Evolutionary conservation across 2,113 vertebrate genomes (phyloP).

Genomic region (Heloderma charlesbogerti): DNA sequence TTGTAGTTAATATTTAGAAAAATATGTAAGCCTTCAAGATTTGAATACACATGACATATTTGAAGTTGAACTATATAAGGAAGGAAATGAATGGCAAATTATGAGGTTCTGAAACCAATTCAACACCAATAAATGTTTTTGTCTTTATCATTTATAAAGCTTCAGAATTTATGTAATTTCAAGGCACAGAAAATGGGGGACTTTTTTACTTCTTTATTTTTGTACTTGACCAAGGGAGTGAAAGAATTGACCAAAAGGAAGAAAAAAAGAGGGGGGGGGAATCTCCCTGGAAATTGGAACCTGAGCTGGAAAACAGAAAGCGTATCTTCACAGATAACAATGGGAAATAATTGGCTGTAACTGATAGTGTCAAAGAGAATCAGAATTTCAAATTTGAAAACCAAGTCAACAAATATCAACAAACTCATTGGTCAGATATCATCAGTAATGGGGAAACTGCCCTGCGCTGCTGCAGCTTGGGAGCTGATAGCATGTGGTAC

Average conservation of each 20-base stretch:
- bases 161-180: neutral
- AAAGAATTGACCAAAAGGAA: neutral
- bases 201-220: neutral
- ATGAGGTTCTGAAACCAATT: neutral
- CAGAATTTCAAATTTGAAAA: neutral
- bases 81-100: neutral
- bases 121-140: neutral
- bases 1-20: neutral
- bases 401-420: neutral
- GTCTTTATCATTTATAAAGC: neutral
- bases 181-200: neutral
- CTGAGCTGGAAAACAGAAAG: neutral
- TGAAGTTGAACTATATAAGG: neutral
- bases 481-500: neutral
- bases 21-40: accelerated
- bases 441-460: neutral
- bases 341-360: neutral
- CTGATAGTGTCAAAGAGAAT: neutral
- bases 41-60: neutral
- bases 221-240: neutral
- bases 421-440: neutral
- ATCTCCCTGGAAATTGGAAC: neutral
- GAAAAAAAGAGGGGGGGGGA: neutral
- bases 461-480: neutral
- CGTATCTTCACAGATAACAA: neutral